Evolutionary conservation across 2,797 vertebrate species (phyloP).

Genomic region (Gastrophryne carolinensis): DNA sequence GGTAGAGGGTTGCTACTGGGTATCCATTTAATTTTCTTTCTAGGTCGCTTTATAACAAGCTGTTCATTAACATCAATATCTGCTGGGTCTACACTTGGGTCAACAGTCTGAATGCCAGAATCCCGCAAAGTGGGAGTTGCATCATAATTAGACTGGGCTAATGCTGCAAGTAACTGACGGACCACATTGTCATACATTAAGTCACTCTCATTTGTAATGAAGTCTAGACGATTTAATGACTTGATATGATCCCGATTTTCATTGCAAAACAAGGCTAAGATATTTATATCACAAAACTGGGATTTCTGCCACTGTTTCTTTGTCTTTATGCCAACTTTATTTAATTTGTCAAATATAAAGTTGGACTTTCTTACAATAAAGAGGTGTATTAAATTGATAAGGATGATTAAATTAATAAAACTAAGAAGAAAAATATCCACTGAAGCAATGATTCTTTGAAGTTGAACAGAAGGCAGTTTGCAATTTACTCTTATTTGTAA

Average conservation of each 20-base stretch:
- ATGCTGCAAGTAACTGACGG: slow-evolving; percentile 88
- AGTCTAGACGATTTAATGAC: slow-evolving; percentile 95
- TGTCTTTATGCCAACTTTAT: slow-evolving; percentile 97
- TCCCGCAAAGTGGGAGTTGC: slow-evolving; percentile 91
- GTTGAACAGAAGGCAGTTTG: slow-evolving; percentile 93
- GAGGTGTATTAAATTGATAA: slow-evolving; percentile 91
- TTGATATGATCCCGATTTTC: slow-evolving; percentile 99
- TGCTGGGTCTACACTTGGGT: slow-evolving; percentile 85
- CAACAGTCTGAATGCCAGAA: slow-evolving; percentile 89
- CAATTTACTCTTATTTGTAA: slow-evolving; percentile 89
- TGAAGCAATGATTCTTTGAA: slow-evolving; percentile 93
- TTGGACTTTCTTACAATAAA: slow-evolving; percentile 98
- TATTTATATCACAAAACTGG: slow-evolving; percentile 98
- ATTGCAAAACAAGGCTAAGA: slow-evolving; percentile 98
- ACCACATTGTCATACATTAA: slow-evolving; percentile 99
- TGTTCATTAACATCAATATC: slow-evolving; percentile 82
- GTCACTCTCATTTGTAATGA: slow-evolving; percentile 97
- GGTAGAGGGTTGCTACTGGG: slow-evolving; percentile 87
- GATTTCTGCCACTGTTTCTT: slow-evolving; percentile 96
- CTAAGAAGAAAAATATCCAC: slow-evolving; percentile 91
- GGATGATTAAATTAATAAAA: slow-evolving; percentile 94
- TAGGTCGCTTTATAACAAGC: slow-evolving; percentile 89
- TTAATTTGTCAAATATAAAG: slow-evolving; percentile 97
- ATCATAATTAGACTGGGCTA: slow-evolving; percentile 96
- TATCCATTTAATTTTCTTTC: slow-evolving; percentile 98